Conservation (phyloP, 2,113 vertebrate genomes). For the Abramis brama region DNA sequence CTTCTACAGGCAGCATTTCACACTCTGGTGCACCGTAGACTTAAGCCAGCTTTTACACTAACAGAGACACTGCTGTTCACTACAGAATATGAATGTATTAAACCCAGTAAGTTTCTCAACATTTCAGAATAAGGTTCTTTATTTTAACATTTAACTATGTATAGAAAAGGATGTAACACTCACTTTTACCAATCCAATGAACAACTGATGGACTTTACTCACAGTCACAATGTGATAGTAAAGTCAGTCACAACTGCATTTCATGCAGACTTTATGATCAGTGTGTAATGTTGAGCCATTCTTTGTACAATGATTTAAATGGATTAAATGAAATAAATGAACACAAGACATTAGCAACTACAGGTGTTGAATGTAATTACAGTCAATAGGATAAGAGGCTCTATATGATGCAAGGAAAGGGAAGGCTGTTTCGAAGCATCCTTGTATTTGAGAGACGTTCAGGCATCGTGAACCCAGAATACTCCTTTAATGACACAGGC, state of each 20-base stretch:
- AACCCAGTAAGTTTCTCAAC: not conserved
- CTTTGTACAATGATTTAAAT: not conserved
- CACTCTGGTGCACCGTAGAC: conserved; percentile 19
- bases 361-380: not conserved
- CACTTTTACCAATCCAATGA: not conserved
- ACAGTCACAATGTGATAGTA: not conserved
- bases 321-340: not conserved
- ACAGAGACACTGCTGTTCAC: conserved; percentile 1
- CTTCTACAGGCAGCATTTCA: conserved; percentile 25
- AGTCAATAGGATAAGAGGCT: not conserved
- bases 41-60: conserved; percentile 24
- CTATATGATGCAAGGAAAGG: not conserved
- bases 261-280: not conserved
- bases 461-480: not conserved
- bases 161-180: not conserved
- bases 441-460: not conserved
- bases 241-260: not conserved
- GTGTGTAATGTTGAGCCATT: not conserved
- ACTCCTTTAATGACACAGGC: not conserved
- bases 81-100: not conserved
- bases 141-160: not conserved
- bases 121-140: not conserved
- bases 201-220: not conserved
- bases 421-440: not conserved
- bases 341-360: not conserved